phyloP scores from a whole-genome alignment of 2,888 invertebrate genomes.

The Drosophila bunnanda region DNA sequence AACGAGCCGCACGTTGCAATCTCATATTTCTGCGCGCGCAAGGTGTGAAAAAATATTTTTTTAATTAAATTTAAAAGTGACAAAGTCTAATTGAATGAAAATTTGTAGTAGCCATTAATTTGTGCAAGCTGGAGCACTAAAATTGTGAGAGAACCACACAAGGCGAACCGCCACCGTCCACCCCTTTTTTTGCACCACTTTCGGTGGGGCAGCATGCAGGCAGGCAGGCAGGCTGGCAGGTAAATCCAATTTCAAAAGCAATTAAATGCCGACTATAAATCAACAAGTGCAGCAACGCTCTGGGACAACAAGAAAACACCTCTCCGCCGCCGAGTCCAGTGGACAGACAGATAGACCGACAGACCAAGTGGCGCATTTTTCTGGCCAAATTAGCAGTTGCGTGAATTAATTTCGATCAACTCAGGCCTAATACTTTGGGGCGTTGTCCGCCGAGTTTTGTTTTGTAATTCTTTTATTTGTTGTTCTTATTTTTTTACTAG shows the following conservation, averaged over 20 bases:
- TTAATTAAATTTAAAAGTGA: conserved; percentile 57
- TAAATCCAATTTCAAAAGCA: conserved; percentile 79
- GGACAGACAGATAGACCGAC: conserved; percentile 13
- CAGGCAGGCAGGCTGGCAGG: conserved; percentile 26
- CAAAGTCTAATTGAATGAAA: conserved; percentile 74
- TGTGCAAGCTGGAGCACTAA: conserved; percentile 36
- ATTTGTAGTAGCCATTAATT: conserved; percentile 72
- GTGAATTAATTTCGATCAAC: conserved; percentile 64
- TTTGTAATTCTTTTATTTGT: background rate
- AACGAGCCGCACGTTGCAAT: conserved; percentile 17
- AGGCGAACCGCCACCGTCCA: conserved; percentile 22
- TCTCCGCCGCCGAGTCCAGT: conserved; percentile 16
- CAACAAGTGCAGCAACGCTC: conserved; percentile 73
- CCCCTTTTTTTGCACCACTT: conserved; percentile 22
- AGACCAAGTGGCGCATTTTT: conserved; percentile 51
- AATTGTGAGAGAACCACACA: conserved; percentile 30
- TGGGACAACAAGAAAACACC: conserved; percentile 63
- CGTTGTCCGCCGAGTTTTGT: conserved; percentile 58
- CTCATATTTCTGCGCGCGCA: conserved; percentile 15
- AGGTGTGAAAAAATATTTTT: conserved; percentile 42
- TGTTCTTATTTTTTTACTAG: background rate
- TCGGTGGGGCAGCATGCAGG: conserved; percentile 8
- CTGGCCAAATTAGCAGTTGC: conserved; percentile 69
- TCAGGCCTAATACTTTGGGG: conserved; percentile 53
- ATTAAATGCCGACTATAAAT: conserved; percentile 80